Evolutionary conservation across 2,797 vertebrate genomes (phyloP), one percentile per base, ranked within the genome.

Genomic region (Oreonectes daqikongensis): DNA sequence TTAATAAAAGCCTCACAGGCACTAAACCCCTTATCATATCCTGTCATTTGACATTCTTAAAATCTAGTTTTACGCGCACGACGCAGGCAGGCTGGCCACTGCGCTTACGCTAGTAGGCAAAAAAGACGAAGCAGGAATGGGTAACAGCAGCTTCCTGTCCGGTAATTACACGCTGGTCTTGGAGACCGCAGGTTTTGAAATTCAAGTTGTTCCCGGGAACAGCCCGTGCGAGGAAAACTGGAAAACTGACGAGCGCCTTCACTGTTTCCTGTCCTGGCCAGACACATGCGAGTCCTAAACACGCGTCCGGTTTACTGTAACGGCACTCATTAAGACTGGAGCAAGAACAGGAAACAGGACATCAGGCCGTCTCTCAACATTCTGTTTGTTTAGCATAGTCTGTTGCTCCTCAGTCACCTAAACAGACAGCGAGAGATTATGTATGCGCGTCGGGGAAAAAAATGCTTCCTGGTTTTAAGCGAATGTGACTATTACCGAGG

Each of bases 401-500:
- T 71, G 73, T 35, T 35, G 61, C 60, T 46, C 38, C 44, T 32
- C 66, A 66, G 50, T 50, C 63, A 38, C 71, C 67, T 30, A 38
- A 26, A 61, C 18, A 55, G 67, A 59, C 12, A 76, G 69, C 30
- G 46, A 69, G 76, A 75, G 35, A 46, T 63, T 22, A 61, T 53
- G 50, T 12, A 26, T 46, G 61, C 44, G 9, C 32, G 53, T 28
- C 20, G 55, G 60, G 59, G 69, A 63, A 78, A 77, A 78, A 75
- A 81, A 44, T 68, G 84, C 85, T 91, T 90, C 90, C 89, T 88
- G 88, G 85, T 89, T 84, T 88, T 90, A 91, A 88, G 89, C 83
- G 77, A 91, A 90, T 91, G 90, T 89, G 87, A 90, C 90, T 88
- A 88, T 90, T 92, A 90, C 87, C 38, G 87, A 86, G 87, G 87